Evolutionary conservation across 2,888 invertebrate species (phyloP).

Genomic region (Selenia dentaria): DNA sequence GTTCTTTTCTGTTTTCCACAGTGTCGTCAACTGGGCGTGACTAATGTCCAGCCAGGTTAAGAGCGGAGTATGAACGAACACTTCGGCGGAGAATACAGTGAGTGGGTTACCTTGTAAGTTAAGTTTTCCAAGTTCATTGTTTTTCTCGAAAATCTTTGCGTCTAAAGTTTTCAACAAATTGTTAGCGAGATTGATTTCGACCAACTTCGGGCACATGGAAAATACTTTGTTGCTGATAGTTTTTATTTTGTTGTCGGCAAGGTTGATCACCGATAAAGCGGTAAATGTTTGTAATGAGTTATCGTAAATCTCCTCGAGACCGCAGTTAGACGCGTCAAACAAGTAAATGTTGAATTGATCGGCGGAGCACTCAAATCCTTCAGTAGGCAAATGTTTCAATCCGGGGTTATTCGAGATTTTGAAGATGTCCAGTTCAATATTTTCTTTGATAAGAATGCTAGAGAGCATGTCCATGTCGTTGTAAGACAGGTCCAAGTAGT

Average conservation of each 20-base stretch:
- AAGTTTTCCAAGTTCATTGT: conserved; percentile 86
- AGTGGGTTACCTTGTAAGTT: conserved; percentile 90
- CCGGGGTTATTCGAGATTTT: conserved; percentile 89
- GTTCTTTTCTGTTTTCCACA: conserved; percentile 86
- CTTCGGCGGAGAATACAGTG: conserved; percentile 86
- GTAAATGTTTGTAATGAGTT: conserved; percentile 89
- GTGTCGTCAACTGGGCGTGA: conserved; percentile 86
- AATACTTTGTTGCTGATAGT: conserved; percentile 83
- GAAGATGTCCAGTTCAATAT: conserved; percentile 88
- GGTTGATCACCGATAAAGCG: conserved; percentile 86
- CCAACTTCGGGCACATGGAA: conserved; percentile 82
- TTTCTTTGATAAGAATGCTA: conserved; percentile 88
- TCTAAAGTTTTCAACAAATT: conserved; percentile 87
- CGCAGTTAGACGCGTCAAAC: conserved; percentile 91
- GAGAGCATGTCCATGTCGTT: conserved; percentile 89
- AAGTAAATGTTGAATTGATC: conserved; percentile 86
- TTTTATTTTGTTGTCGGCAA: conserved; percentile 87
- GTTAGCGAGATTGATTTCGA: conserved; percentile 89
- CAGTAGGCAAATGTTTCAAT: conserved; percentile 86
- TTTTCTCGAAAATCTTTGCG: conserved; percentile 86
- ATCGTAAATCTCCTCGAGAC: conserved; percentile 85
- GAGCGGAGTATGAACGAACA: conserved; percentile 86
- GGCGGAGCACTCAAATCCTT: conserved; percentile 86
- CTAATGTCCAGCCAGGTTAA: conserved; percentile 89
- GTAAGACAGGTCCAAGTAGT: conserved; percentile 89